Percentiles rank a stretch among this genome's conserved stretches.
These are phyloP conservation scores for Ochropleura plecta DNA, from an alignment of 2,888 invertebrate species.

Conservation along the genomic window DNA sequence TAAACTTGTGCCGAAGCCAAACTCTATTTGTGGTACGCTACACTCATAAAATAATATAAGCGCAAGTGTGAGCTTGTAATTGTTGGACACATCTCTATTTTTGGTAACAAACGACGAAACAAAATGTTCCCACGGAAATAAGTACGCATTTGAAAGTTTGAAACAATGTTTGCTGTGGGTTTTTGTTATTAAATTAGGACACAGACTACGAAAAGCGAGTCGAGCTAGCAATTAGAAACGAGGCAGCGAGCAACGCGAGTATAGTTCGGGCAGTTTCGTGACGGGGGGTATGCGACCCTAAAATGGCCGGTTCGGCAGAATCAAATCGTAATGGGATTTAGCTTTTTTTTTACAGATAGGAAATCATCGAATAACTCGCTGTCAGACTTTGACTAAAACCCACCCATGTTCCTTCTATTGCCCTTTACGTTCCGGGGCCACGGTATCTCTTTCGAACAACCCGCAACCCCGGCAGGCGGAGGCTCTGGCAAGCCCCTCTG, in stretches of 20 bases:
- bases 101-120: constrained; percentile 35
- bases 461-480: no score
- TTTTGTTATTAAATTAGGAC: constrained; percentile 8
- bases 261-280: not conserved
- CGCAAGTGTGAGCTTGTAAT: constrained; percentile 39
- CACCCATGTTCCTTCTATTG: no score
- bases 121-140: constrained; percentile 45
- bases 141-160: constrained; percentile 31
- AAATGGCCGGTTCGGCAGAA: no score
- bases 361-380: no score
- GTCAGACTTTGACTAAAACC: no score
- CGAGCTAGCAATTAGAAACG: not conserved
- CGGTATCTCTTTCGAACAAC: no score
- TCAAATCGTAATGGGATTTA: no score
- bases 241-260: not conserved
- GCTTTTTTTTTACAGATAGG: no score
- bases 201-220: not conserved
- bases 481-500: no score
- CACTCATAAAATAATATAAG: constrained; percentile 54
- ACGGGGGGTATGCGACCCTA: not conserved
- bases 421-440: no score
- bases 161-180: constrained; percentile 12
- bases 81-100: constrained; percentile 44
- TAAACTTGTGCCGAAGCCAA: constrained; percentile 45
- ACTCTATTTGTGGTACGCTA: constrained; percentile 50